Evolutionary conservation across 2,888 invertebrate species (phyloP), one percentile per base, ranked within the genome.

Genomic region (Carterocephalus palaemon): DNA sequence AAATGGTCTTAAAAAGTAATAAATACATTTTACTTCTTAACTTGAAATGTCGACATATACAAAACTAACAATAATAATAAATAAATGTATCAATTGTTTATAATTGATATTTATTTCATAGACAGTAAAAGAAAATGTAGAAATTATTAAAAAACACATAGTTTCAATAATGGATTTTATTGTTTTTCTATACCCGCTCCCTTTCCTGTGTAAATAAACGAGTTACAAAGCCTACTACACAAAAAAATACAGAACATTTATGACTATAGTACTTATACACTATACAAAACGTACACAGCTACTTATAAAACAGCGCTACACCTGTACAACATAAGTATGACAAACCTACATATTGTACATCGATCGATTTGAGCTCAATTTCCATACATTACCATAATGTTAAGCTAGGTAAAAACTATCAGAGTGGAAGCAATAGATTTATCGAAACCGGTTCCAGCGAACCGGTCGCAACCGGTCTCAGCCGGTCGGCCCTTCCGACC

Each of bases 41-140:
- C 64, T 75, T 76, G 68, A 75, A 75, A 77, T 74, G 79, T 82
- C 78, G 75, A 83, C 75, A 75, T 79, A 74, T 68, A 74, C 75
- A 76, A 75, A 76, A 79, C 78, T 84, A 83, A 85, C 81, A 80
- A 80, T 79, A 75, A 73, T 69, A 60, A 68, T 74, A 65, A 75
- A 74, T 77, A 66, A 74, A 74, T 77, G 75, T 79, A 83, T 84
- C 85, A 82, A 85, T 85, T 83, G 75, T 82, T 82, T 83, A 78
- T 79, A 70, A 85, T 85, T 84, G 84, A 83, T 85, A 80, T 78
- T 78, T 81, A 83, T 81, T 80, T 84, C 75, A 83, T 84, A 85
- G 83, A 71, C 78, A 67, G 75, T 82, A 80, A 84, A 73, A 71
- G 71, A 74, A 76, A 79, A 73, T 85, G 83, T 85, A 83, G 84